These are phyloP conservation scores for human (Homo sapiens) DNA, from an alignment of 2,113 vertebrate species.

Conservation along the genomic window GRCh38 chr2:49899501-49900000, in stretches of 20 bases:
- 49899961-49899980: neutral
- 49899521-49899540: neutral
- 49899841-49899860: neutral
- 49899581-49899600: neutral
- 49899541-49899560: neutral
- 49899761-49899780: conserved; percentile 9
- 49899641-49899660: neutral
- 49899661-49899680: conserved; percentile 3
- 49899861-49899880: conserved; percentile 12
- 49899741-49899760: neutral
- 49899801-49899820: conserved; percentile 12
- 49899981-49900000: conserved; percentile 43
- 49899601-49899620: neutral
- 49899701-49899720: neutral
- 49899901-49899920: conserved; percentile 60
- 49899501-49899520: neutral
- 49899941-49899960: neutral
- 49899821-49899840: conserved; percentile 56
- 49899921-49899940: neutral
- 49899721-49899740: neutral
- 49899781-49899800: neutral
- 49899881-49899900: conserved; percentile 47
- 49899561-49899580: neutral
- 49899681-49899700: conserved; percentile 39
- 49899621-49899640: neutral